Evolutionary conservation across 2,797 vertebrate species (phyloP).

Genomic region (Spinus pinus): DNA sequence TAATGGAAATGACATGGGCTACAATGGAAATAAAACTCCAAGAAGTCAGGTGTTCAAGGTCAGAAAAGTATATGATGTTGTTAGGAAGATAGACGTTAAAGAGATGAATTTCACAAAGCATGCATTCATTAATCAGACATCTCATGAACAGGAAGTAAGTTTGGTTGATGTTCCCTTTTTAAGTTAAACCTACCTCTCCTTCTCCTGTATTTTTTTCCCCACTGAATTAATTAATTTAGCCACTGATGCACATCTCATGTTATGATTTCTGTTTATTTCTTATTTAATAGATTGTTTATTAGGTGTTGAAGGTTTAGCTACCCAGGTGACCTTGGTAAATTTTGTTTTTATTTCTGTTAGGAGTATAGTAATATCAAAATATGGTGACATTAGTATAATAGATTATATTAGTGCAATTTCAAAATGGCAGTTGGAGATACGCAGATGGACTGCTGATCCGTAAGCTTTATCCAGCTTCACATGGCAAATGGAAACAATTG

Average conservation of each 20-base stretch:
- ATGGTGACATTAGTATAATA: background rate
- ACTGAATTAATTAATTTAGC: background rate
- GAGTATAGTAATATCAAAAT: background rate
- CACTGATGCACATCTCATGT: background rate
- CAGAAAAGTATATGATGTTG: constrained; percentile 79
- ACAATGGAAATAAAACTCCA: constrained; percentile 98
- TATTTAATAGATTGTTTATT: background rate
- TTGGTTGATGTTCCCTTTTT: constrained; percentile 67
- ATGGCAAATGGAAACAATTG: background rate
- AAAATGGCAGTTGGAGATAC: background rate
- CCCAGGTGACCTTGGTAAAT: background rate
- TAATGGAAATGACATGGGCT: constrained; percentile 95
- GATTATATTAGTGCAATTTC: background rate
- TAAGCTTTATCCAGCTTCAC: background rate
- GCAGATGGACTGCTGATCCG: background rate
- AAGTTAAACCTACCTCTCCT: constrained; percentile 50
- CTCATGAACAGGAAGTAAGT: constrained; percentile 77
- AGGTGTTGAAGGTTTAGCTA: background rate
- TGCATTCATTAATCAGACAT: constrained; percentile 77
- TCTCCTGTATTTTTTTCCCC: constrained; percentile 15
- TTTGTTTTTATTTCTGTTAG: background rate
- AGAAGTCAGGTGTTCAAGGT: constrained; percentile 99
- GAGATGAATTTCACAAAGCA: constrained; percentile 78
- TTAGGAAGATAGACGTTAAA: constrained; percentile 80
- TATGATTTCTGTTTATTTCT: background rate